A percentile compares a stretch with the other conserved stretches of the same genome.
Evolutionary conservation across 2,797 vertebrate species (phyloP).

Genomic region (Pantherophis alleghaniensis): DNA sequence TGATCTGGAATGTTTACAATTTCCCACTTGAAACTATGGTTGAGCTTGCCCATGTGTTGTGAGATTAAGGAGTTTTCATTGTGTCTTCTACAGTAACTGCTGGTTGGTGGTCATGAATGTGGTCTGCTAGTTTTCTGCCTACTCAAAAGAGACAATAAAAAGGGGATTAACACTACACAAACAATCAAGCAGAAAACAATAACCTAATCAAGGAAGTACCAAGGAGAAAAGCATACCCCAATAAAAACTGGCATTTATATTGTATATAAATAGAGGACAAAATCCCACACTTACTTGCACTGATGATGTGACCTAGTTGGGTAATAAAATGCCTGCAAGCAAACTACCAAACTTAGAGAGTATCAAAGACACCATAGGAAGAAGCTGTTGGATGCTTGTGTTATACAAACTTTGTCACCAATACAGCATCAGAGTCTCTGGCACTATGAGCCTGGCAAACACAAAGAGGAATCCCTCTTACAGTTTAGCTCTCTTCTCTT

Average conservation of each 20-base stretch:
- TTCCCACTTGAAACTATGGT: neutral
- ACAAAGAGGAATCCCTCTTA: constrained; percentile 28
- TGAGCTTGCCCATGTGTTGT: neutral
- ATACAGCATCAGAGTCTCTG: neutral
- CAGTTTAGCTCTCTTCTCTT: constrained; percentile 21
- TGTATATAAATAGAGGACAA: neutral
- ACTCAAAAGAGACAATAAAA: neutral
- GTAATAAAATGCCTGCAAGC: neutral
- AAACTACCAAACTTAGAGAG: neutral
- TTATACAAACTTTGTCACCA: constrained; percentile 32
- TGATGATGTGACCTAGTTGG: neutral
- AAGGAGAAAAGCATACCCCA: neutral
- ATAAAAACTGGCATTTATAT: neutral
- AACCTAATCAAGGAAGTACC: neutral
- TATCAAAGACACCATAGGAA: neutral
- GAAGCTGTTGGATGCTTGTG: constrained; percentile 27
- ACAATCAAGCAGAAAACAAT: neutral
- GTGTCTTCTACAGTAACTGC: neutral
- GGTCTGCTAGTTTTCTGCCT: neutral
- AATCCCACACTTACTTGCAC: neutral
- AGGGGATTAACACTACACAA: neutral
- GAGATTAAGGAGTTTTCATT: neutral
- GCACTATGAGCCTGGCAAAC: constrained; percentile 28
- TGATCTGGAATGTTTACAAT: neutral
- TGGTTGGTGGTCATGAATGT: neutral